phyloP scores from a whole-genome alignment of 2,888 invertebrate species.

The Lasioglossum malachurum region DNA sequence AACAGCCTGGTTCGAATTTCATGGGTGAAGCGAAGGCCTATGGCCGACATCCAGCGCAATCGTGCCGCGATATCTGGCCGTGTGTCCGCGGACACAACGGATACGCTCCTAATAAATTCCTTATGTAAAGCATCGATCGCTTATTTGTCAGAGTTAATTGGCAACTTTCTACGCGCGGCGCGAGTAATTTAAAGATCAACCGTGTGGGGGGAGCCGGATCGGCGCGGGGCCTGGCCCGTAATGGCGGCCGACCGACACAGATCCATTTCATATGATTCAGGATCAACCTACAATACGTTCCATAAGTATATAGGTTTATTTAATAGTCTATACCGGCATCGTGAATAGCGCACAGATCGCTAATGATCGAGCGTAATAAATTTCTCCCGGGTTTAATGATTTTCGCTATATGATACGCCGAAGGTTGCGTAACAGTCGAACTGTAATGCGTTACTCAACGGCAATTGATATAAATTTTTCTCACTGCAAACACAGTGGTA shows the following conservation, averaged over 20 bases:
- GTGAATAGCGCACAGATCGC: neutral
- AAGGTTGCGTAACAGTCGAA: neutral
- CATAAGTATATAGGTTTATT: slow-evolving; percentile 26
- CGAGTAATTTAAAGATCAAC: slow-evolving; percentile 38
- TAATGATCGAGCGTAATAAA: slow-evolving; percentile 7
- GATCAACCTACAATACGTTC: slow-evolving; percentile 9
- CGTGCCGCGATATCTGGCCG: neutral
- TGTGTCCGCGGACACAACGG: slow-evolving; percentile 27
- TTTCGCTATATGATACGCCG: neutral
- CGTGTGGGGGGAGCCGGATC: neutral
- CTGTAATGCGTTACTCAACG: neutral
- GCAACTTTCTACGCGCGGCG: slow-evolving; percentile 50
- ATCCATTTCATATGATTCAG: slow-evolving; percentile 20
- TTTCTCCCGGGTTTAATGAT: neutral
- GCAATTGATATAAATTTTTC: neutral
- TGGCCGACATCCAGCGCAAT: slow-evolving; percentile 1
- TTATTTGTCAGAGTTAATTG: slow-evolving; percentile 62
- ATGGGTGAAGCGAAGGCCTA: neutral
- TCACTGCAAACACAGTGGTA: neutral
- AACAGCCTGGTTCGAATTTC: slow-evolving; percentile 35
- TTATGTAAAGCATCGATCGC: slow-evolving; percentile 37
- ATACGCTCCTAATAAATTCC: slow-evolving; percentile 40
- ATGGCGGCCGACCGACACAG: slow-evolving; percentile 37
- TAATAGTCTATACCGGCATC: neutral
- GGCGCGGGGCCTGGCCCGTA: slow-evolving; percentile 2